Evolutionary conservation across 2,888 invertebrate species (phyloP), one percentile per base, ranked within the genome.

Genomic region (Agonum fuliginosum): DNA sequence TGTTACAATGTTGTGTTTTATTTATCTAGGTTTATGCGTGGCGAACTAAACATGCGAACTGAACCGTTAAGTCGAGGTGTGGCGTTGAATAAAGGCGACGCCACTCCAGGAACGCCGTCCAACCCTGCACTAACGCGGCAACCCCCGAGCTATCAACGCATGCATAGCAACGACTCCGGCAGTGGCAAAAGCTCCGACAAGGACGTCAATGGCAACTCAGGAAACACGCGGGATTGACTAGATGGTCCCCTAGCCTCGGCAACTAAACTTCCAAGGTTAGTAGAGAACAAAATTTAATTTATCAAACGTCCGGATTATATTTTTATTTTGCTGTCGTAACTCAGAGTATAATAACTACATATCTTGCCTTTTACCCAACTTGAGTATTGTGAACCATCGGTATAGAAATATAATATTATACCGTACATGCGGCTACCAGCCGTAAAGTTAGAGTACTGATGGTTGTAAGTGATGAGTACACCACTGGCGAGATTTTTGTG

Each of bases 21-120:
- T 80, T 80, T 74, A 86, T 87, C n/a, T 86, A 95, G 94, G 90
- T 98, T 98, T 90, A 94, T 98, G 89, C 92, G 95, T 79, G 96
- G 97, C 77, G 97, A 97, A 88, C 89, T 92, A 79, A 93, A 92
- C 83, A 86, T 88, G 81, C 80, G 82, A 24, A 72, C 81, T 22
- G 82, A 83, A 67, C 83, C 82, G 37, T 80, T 83, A 79, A 82
- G 82, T 81, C 84, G 80, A 79, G 84, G 85, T 72, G 79, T 83
- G 87, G 87, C 89, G 88, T 81, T 90, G 86, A 82, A 86, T 86
- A 88, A 88, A 81, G 90, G 89, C 37, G 92, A 93, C 81, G 90
- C 91, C 71, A 90, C 92, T 10, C 93, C 93, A 0, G 91, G 91
- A 75, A 95, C 95, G 14, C 95, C 95, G 0, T 91, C 92, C 65